Conservation (phyloP, 2,888 invertebrate species). For the Drosophila fungiperda region DNA sequence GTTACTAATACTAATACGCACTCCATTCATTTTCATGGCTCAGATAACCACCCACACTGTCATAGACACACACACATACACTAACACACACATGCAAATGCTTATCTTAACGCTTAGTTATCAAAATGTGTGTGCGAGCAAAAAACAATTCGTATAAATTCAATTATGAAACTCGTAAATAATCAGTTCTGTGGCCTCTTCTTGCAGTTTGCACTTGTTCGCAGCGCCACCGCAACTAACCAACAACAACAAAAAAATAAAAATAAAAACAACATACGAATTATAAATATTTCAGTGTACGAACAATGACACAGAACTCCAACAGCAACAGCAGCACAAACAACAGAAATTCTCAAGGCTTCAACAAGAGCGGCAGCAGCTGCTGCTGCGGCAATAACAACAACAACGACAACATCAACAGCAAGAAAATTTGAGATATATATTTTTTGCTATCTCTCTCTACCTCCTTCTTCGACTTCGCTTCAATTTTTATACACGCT, state of each 20-base stretch:
- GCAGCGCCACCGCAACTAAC: constrained; percentile 31
- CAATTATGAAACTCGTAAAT: constrained; percentile 58
- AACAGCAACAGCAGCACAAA: constrained; percentile 33
- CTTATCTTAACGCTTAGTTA: constrained; percentile 58
- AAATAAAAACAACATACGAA: constrained; percentile 45
- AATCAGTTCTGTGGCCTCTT: constrained; percentile 62
- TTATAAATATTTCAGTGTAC: constrained; percentile 56
- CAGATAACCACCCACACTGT: constrained; percentile 45
- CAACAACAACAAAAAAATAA: constrained; percentile 4
- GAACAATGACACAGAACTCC: constrained; percentile 71
- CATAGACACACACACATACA: background rate
- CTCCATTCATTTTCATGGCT: constrained; percentile 50
- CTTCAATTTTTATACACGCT: constrained; percentile 31
- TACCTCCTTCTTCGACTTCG: constrained; percentile 33
- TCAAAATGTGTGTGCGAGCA: constrained; percentile 48
- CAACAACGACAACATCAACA: constrained; percentile 20
- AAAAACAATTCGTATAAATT: constrained; percentile 56
- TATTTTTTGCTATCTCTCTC: constrained; percentile 24
- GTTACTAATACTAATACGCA: constrained; percentile 37
- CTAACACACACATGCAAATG: constrained; percentile 24
- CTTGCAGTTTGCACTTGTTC: constrained; percentile 58
- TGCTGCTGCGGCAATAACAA: constrained; percentile 36
- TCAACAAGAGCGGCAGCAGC: constrained; percentile 43
- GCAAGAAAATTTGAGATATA: constrained; percentile 46
- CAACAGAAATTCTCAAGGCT: constrained; percentile 43